These are phyloP conservation scores for Takifugu rubripes DNA, from an alignment of 2,797 vertebrate genomes.

Conservation along the genomic window DNA sequence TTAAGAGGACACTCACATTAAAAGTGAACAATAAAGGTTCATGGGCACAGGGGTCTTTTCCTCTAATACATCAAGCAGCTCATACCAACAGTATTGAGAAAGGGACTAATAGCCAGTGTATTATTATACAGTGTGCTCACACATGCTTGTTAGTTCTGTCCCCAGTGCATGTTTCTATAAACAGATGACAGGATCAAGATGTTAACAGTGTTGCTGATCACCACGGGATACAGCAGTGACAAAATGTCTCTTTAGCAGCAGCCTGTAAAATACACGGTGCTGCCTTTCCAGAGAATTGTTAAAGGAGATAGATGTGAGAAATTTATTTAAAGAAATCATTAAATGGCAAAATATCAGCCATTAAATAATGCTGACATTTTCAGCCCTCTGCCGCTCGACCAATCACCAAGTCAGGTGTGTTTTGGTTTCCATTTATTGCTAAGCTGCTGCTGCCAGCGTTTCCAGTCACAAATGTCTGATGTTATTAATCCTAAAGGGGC, in stretches of 20 bases:
- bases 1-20: conserved; percentile 37
- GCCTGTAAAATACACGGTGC: conserved; percentile 6
- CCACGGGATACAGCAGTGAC: conserved; percentile 12
- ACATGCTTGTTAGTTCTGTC: conserved; percentile 32
- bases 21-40: conserved; percentile 10
- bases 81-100: conserved; percentile 36
- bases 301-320: too few species aligned
- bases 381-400: too few species aligned
- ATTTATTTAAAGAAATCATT: too few species aligned
- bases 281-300: too few species aligned
- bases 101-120: conserved; percentile 22
- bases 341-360: too few species aligned
- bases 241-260: conserved; percentile 23
- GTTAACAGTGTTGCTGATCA: conserved; percentile 36
- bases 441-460: too few species aligned
- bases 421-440: too few species aligned
- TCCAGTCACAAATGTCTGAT: too few species aligned
- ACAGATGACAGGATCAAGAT: conserved; percentile 38
- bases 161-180: conserved; percentile 27
- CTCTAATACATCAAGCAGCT: conserved; percentile 19
- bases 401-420: too few species aligned
- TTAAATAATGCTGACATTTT: too few species aligned
- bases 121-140: conserved; percentile 37
- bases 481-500: too few species aligned
- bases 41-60: conserved; percentile 13